Evolutionary conservation across 2,888 invertebrate genomes (phyloP), one percentile per base, ranked within the genome.

Genomic region (Macrosiphum euphorbiae): DNA sequence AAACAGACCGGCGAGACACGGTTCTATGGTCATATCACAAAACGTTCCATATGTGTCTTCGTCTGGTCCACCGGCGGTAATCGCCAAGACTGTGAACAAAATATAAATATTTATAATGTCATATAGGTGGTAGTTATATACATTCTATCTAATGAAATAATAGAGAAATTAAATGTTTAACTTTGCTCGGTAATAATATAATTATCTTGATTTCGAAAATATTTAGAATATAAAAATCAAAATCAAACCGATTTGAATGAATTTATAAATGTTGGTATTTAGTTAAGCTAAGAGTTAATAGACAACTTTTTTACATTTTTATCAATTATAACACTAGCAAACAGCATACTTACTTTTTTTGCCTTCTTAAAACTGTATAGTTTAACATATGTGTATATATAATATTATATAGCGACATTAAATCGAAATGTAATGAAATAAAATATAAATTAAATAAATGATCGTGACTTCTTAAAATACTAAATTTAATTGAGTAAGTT

Each of bases 41-140:
- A 96, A 97, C 94, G 97, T 97, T 88, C 97, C 97, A 95, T 96
- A 97, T 0, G 97, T 97, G 16, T 96, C 96, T 95, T 97, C 97
- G 26, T 96, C 95, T 2, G 96, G 95, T 95, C 96, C 97, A 47
- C 97, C 96, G 78, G 97, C 97, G 20, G 97, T 96, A 87, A 97
- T 96, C 7, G 96, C 97, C 95, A 96, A 97, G 90, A 97, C 97
- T 97, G 95, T 67, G 16, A 16, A 35, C 84, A 95, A 95, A 92
- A 52, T 11, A 58, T 95, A 94, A 93, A 92, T 41, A 44, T 47
- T 5, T 47, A 28, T 24, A 24, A 44, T 44, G 0, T 44, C 44
- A 47, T 11, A 11, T 11, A 47, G 10, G 0, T 78, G 28, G 11
- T 28, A 61, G 61, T 61, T 61, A 28, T 28, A 61, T 61, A 47